These are phyloP conservation scores for Fragum fragum DNA, from an alignment of 2,888 invertebrate genomes.

Conservation along the genomic window DNA sequence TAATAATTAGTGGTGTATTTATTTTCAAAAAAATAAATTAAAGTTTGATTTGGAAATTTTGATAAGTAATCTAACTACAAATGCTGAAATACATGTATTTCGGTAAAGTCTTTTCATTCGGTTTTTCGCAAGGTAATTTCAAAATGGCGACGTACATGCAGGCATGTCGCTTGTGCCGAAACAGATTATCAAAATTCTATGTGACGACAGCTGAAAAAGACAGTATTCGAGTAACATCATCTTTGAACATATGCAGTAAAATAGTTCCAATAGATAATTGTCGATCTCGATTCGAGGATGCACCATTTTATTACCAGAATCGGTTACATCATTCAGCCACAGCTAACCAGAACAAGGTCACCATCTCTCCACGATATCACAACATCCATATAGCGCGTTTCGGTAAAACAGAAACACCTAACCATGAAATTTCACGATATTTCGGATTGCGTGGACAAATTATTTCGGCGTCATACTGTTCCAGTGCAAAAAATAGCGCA, in stretches of 20 bases:
- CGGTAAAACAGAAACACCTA: not conserved
- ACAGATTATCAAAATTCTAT: conserved; percentile 5
- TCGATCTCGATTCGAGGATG: not conserved
- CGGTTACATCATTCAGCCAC: conserved; percentile 21
- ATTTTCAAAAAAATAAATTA: no score
- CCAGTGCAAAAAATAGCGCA: conserved; percentile 4
- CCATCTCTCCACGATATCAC: not conserved
- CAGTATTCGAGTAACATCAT: not conserved
- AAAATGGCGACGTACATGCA: conserved; percentile 60
- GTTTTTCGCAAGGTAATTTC: not conserved
- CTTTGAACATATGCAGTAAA: not conserved
- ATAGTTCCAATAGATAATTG: not conserved
- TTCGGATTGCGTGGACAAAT: not conserved
- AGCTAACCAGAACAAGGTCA: conserved; percentile 17
- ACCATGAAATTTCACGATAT: not conserved
- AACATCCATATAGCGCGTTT: not conserved
- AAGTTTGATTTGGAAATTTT: no score
- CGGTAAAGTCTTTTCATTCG: not conserved
- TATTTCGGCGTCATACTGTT: not conserved
- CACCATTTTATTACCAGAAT: not conserved
- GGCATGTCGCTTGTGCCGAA: conserved; percentile 44
- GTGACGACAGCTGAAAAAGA: not conserved
- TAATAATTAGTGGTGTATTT: no score
- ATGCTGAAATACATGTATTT: not conserved
- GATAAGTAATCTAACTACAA: no score